Percentiles rank a stretch among this genome's conserved stretches.
Evolutionary conservation across 2,797 vertebrate genomes (phyloP).

Genomic region (Enteromius paludinosus): DNA sequence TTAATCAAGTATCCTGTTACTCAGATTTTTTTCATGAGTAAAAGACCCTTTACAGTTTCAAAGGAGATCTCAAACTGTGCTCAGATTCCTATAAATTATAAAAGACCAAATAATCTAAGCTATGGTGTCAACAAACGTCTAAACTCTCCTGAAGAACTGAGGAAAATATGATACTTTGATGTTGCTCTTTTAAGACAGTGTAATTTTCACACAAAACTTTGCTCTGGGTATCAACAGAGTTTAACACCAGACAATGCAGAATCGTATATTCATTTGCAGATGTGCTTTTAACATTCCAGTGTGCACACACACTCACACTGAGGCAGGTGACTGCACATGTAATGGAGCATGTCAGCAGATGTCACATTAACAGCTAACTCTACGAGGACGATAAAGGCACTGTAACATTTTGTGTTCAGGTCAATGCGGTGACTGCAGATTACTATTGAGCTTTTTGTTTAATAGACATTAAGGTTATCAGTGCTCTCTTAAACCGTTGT

Average conservation of each 20-base stretch:
- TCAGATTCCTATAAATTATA: background rate
- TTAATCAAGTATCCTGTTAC: background rate
- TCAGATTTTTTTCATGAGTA: background rate
- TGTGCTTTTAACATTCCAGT: conserved; percentile 1
- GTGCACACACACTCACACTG: background rate
- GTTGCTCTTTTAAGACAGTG: background rate
- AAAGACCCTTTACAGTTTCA: background rate
- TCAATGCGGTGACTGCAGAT: conserved; percentile 27
- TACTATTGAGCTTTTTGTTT: conserved; percentile 28
- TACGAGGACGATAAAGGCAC: conserved; percentile 16
- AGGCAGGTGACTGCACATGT: conserved; percentile 25
- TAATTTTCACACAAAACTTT: background rate
- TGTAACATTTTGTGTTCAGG: background rate
- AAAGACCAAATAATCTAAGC: background rate
- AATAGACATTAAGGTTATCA: background rate
- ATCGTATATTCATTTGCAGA: conserved; percentile 24
- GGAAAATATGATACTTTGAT: background rate
- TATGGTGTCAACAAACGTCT: background rate
- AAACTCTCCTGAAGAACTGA: background rate
- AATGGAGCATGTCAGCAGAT: conserved; percentile 25
- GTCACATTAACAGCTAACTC: conserved; percentile 36
- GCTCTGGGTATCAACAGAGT: background rate
- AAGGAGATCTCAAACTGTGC: background rate
- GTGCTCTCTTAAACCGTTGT: conserved; percentile 15
- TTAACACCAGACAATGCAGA: background rate